Conservation (phyloP, 2,113 vertebrate genomes). For the Natator depressus region DNA sequence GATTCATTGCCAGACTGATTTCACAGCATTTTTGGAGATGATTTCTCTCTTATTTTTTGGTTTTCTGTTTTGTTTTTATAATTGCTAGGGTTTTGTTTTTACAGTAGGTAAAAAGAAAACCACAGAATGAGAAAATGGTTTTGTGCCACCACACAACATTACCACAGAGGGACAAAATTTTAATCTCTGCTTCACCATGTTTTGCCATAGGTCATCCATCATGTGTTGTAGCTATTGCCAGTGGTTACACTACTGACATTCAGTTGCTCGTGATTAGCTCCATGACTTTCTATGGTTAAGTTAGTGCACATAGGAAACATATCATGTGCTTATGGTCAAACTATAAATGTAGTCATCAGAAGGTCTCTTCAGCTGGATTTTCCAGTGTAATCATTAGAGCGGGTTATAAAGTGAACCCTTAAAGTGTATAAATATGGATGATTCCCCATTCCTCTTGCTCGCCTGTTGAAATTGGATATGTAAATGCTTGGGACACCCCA, state of each 20-base stretch:
- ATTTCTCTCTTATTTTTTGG: neutral
- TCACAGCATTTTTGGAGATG: neutral
- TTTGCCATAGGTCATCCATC: constrained; percentile 67
- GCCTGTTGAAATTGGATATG: constrained; percentile 24
- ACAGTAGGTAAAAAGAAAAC: constrained; percentile 48
- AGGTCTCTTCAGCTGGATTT: neutral
- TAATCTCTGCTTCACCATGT: constrained; percentile 10
- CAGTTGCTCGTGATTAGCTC: constrained; percentile 64
- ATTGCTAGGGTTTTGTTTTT: constrained; percentile 23
- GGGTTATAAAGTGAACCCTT: neutral
- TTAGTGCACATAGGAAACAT: constrained; percentile 47
- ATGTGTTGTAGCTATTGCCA: constrained; percentile 26
- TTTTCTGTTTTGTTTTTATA: fast-evolving
- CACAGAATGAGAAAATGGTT: constrained; percentile 12
- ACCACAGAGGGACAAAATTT: constrained; percentile 17
- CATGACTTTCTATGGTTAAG: constrained; percentile 61
- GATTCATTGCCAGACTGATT: neutral
- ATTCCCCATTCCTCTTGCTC: neutral
- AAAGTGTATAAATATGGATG: neutral
- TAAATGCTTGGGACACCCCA: neutral
- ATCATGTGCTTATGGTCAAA: constrained; percentile 50
- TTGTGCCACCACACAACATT: constrained; percentile 33
- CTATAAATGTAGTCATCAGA: neutral
- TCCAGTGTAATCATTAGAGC: neutral
- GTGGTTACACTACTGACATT: constrained; percentile 73